Evolutionary conservation across 2,113 vertebrate species (phyloP).

Genomic region (Diphyllodes magnificus): DNA sequence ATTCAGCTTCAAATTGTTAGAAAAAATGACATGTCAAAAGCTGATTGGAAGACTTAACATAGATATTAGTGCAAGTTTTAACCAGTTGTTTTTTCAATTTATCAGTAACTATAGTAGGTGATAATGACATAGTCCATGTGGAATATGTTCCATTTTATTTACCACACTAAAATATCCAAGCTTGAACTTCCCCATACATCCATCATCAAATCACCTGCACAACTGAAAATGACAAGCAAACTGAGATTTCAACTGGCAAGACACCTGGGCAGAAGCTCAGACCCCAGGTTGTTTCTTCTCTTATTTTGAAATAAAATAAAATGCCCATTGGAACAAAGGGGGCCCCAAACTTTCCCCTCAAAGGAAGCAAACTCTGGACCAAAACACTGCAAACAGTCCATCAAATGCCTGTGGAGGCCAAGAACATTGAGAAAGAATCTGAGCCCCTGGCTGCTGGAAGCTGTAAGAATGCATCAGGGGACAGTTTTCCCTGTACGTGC

Average conservation of each 20-base stretch:
- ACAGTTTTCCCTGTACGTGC: neutral
- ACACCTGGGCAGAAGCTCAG: neutral
- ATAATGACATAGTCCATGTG: neutral
- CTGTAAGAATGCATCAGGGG: neutral
- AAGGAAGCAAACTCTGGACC: neutral
- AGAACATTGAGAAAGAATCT: neutral
- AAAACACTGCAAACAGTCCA: neutral
- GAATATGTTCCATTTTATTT: neutral
- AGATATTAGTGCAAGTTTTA: neutral
- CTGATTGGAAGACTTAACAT: neutral
- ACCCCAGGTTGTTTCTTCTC: neutral
- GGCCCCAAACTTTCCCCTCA: neutral
- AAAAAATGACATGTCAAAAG: neutral
- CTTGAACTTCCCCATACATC: neutral
- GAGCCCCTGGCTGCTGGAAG: neutral
- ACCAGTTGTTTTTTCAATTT: neutral
- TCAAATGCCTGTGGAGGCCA: neutral
- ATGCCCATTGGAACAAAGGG: fast-evolving
- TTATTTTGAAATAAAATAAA: neutral
- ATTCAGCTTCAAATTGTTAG: neutral
- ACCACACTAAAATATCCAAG: neutral
- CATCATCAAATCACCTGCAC: neutral
- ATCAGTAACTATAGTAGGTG: neutral
- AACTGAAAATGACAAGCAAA: neutral
- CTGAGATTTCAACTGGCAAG: neutral